Conservation (phyloP, 2,797 vertebrate genomes). For the Meda fulgida region DNA sequence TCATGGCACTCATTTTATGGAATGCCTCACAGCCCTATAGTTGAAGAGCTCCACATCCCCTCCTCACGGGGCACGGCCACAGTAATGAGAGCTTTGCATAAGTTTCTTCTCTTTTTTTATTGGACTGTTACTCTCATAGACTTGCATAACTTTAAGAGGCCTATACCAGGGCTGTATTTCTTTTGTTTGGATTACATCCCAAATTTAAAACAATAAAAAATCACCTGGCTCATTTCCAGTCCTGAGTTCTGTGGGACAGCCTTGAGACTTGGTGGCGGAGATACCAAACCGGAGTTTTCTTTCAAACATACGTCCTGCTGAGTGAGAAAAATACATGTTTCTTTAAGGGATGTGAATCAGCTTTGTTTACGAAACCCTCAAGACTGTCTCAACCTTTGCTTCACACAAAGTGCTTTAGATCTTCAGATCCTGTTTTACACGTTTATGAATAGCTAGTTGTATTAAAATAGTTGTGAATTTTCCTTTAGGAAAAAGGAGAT, state of each 20-base stretch:
- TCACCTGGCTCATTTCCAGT: conserved; percentile 67
- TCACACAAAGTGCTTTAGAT: conserved; percentile 27
- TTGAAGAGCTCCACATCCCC: conserved; percentile 64
- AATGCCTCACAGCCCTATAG: conserved; percentile 46
- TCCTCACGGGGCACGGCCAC: conserved; percentile 62
- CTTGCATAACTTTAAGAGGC: conserved; percentile 74
- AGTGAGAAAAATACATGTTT: conserved; percentile 50
- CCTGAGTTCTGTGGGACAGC: conserved; percentile 57
- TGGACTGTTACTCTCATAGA: conserved; percentile 64
- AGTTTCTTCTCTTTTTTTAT: conserved; percentile 50
- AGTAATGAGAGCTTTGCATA: conserved; percentile 65
- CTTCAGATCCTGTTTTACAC: conserved; percentile 47
- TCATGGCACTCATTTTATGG: background rate
- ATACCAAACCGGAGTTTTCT: conserved; percentile 32
- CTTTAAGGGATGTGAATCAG: conserved; percentile 44
- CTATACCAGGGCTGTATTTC: conserved; percentile 67
- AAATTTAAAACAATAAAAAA: conserved; percentile 69
- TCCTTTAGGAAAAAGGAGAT: background rate
- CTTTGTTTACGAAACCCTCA: conserved; percentile 44
- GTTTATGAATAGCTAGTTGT: conserved; percentile 6
- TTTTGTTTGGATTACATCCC: conserved; percentile 72
- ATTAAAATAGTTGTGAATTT: background rate
- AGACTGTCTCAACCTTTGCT: conserved; percentile 13
- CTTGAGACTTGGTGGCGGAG: conserved; percentile 48
- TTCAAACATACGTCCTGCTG: conserved; percentile 52